A percentile compares a stretch with the other conserved stretches of the same genome.
Conservation (phyloP, 2,797 vertebrate species). For the Sebastes aleutianus region DNA sequence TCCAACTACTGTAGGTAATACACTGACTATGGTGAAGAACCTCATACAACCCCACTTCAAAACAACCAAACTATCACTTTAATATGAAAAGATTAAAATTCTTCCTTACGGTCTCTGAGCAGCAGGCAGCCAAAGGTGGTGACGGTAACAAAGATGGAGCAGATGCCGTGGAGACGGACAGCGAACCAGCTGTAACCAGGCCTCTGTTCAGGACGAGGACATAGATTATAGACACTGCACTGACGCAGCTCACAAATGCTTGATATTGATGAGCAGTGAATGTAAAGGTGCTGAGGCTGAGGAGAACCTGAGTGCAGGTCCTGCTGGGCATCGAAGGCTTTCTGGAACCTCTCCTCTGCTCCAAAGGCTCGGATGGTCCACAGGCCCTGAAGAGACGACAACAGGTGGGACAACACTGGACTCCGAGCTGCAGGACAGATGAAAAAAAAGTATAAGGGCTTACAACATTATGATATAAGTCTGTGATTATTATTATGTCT, state of each 20-base stretch:
- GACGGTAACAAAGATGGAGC: slow-evolving; percentile 87
- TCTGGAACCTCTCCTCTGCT: slow-evolving; percentile 74
- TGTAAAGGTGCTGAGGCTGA: too few species aligned
- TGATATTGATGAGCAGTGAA: too few species aligned
- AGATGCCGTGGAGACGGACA: slow-evolving; percentile 91
- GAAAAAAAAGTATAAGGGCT: too few species aligned
- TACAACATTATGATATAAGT: too few species aligned
- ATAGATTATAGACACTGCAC: background rate
- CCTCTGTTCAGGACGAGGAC: slow-evolving; percentile 72
- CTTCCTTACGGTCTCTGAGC: slow-evolving; percentile 83
- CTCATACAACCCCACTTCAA: too few species aligned
- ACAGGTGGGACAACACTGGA: slow-evolving; percentile 91
- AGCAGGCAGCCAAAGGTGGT: slow-evolving; percentile 89
- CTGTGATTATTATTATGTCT: too few species aligned
- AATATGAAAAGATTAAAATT: background rate
- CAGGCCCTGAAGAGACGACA: slow-evolving; percentile 90
- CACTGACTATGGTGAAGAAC: too few species aligned
- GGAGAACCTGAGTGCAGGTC: too few species aligned
- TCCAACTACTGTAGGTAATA: too few species aligned
- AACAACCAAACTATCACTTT: too few species aligned
- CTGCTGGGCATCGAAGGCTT: too few species aligned
- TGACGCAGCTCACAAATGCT: too few species aligned
- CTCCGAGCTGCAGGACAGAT: slow-evolving; percentile 82
- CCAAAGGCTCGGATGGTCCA: slow-evolving; percentile 90
- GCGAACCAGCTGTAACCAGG: slow-evolving; percentile 98